A percentile compares a stretch with the other conserved stretches of the same genome.
Evolutionary conservation across 1,140 invertebrate species (phyloP).

Genomic region (Saccostrea glomerata): DNA sequence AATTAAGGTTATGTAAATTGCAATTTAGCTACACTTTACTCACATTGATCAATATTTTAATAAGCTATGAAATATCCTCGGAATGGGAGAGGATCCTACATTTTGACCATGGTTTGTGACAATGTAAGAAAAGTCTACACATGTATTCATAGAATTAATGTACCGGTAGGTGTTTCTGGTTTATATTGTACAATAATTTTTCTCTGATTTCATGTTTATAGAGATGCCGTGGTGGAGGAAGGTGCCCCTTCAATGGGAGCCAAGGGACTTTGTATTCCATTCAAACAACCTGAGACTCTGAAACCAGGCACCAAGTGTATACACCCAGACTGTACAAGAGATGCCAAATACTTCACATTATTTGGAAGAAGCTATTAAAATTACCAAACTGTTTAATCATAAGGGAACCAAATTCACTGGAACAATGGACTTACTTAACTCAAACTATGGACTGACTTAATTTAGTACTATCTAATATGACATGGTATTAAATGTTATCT

Average conservation of each 20-base stretch:
- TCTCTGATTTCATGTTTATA: conserved; percentile 54
- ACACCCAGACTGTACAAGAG: conserved; percentile 91
- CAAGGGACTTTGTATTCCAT: conserved; percentile 97
- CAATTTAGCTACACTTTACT: too few relatives aligned
- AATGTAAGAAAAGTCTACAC: too few relatives aligned
- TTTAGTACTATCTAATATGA: too few relatives aligned
- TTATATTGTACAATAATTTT: not conserved
- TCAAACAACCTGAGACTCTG: conserved; percentile 88
- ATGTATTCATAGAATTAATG: too few relatives aligned
- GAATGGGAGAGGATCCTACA: too few relatives aligned
- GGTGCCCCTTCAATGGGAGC: conserved; percentile 97
- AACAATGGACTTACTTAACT: not conserved
- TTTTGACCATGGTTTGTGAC: too few relatives aligned
- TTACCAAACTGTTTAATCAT: not conserved
- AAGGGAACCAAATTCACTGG: not conserved
- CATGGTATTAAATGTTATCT: too few relatives aligned
- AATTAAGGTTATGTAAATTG: too few relatives aligned
- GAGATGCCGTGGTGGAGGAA: conserved; percentile 84
- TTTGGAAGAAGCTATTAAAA: conserved; percentile 97
- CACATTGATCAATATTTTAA: too few relatives aligned
- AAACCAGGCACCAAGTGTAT: conserved; percentile 88
- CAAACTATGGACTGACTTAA: too few relatives aligned
- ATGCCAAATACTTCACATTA: conserved; percentile 90
- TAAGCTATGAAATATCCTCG: too few relatives aligned
- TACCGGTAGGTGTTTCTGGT: not conserved